Conservation (phyloP, 2,888 invertebrate species). For the Dichetophora obliterata region DNA sequence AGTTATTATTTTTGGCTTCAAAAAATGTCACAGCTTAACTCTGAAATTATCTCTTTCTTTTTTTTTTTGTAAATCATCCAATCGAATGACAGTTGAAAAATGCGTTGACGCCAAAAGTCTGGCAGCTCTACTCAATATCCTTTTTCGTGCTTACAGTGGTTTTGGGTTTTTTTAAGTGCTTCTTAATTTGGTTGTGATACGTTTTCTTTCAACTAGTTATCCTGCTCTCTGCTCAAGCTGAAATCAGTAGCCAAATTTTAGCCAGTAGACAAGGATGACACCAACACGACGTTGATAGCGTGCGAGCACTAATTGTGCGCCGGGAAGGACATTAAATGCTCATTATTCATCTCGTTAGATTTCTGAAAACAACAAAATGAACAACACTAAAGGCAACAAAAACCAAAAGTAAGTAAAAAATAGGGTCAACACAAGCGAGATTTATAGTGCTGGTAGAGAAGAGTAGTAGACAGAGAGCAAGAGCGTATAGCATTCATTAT, state of each 20-base stretch:
- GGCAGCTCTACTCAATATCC: neutral
- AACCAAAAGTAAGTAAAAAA: neutral
- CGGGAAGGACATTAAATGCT: slow-evolving; percentile 45
- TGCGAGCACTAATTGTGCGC: neutral
- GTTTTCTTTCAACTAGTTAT: no score
- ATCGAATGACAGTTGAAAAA: neutral
- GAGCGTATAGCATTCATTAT: slow-evolving; percentile 6
- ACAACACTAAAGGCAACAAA: neutral
- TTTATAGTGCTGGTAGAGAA: no score
- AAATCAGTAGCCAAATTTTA: no score
- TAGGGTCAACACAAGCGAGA: neutral
- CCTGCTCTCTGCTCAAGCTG: no score
- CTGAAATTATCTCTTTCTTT: no score
- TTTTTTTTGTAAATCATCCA: no score
- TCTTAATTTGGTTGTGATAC: no score
- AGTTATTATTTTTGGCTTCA: no score
- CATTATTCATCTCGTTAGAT: slow-evolving; percentile 43
- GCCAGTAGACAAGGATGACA: no score
- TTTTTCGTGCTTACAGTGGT: no score
- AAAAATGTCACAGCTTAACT: no score
- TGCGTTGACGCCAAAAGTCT: neutral
- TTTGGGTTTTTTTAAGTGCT: no score
- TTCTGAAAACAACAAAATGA: neutral
- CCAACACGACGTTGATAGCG: neutral
- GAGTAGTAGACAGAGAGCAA: neutral